These are phyloP conservation scores for Botrylloides violaceus DNA, from an alignment of 23 tunicate genomes.

Conservation along the genomic window DNA sequence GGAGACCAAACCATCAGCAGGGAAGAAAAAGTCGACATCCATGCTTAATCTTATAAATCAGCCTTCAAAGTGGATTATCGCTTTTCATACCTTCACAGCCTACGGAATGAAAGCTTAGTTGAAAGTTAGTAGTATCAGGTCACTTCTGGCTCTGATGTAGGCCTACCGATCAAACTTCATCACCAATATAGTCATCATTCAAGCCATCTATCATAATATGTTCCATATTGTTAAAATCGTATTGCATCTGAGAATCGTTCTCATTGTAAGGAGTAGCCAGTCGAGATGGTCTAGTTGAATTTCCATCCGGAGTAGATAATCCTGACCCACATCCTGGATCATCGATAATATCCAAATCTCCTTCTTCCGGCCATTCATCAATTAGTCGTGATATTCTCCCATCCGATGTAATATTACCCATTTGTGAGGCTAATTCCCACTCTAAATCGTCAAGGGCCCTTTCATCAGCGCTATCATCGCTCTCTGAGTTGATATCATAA, in stretches of 20 bases:
- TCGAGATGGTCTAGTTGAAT: slow-evolving; percentile 20
- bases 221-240: slow-evolving; percentile 70
- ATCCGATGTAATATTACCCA: slow-evolving; percentile 70
- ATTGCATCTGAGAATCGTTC: slow-evolving; percentile 14
- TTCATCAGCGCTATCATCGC: slow-evolving; percentile 26
- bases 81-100: too few species aligned
- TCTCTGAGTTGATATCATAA: not conserved
- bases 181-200: slow-evolving; percentile 6
- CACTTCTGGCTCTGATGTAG: too few species aligned
- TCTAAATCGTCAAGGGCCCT: slow-evolving; percentile 52
- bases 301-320: slow-evolving; percentile 81
- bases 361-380: slow-evolving; percentile 90
- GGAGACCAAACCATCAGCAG: too few species aligned
- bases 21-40: too few species aligned
- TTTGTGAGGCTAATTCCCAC: slow-evolving; percentile 86
- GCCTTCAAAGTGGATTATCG: too few species aligned
- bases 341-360: slow-evolving; percentile 59
- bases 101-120: too few species aligned
- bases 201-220: slow-evolving; percentile 45
- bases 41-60: too few species aligned
- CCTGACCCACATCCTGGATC: slow-evolving; percentile 91
- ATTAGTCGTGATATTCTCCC: slow-evolving; percentile 80
- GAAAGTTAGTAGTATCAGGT: too few species aligned
- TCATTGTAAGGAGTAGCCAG: not conserved
- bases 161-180: slow-evolving; percentile 5